Conservation (phyloP, 2,113 vertebrate genomes). For the Psephotus haematonotus region DNA sequence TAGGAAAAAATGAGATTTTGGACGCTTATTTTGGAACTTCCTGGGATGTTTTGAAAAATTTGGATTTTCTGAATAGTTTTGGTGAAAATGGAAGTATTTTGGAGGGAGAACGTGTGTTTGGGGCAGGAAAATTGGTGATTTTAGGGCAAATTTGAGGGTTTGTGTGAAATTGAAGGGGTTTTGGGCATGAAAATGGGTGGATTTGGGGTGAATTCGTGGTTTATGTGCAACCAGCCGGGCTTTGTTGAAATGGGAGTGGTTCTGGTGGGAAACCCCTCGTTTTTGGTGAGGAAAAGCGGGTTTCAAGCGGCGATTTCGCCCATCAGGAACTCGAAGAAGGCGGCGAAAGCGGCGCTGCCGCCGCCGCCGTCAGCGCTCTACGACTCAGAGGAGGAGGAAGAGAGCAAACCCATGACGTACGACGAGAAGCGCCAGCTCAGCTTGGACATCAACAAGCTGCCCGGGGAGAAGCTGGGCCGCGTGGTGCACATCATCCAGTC, state of each 20-base stretch:
- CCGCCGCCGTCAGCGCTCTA: constrained; percentile 70
- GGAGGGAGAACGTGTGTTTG: too few species aligned
- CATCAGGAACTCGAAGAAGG: constrained; percentile 76
- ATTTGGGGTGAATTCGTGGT: neutral
- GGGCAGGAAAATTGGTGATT: too few species aligned
- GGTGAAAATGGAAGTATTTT: too few species aligned
- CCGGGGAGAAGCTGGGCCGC: constrained; percentile 90
- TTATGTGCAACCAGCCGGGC: fast-evolving
- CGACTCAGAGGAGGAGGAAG: constrained; percentile 91
- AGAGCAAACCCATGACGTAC: constrained; percentile 90
- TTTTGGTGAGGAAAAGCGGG: neutral
- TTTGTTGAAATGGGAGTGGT: neutral
- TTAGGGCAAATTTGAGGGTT: too few species aligned
- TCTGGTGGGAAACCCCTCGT: neutral
- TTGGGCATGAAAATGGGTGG: too few species aligned
- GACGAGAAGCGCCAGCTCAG: constrained; percentile 94
- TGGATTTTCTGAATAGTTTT: too few species aligned
- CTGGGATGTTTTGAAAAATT: too few species aligned
- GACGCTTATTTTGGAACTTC: too few species aligned
- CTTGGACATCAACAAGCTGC: constrained; percentile 93
- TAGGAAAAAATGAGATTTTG: too few species aligned
- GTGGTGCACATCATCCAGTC: constrained; percentile 96
- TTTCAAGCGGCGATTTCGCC: neutral
- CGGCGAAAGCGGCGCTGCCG: neutral
- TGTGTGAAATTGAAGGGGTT: too few species aligned